phyloP scores from a whole-genome alignment of 2,888 invertebrate species.

The Drosophila kuntzei region DNA sequence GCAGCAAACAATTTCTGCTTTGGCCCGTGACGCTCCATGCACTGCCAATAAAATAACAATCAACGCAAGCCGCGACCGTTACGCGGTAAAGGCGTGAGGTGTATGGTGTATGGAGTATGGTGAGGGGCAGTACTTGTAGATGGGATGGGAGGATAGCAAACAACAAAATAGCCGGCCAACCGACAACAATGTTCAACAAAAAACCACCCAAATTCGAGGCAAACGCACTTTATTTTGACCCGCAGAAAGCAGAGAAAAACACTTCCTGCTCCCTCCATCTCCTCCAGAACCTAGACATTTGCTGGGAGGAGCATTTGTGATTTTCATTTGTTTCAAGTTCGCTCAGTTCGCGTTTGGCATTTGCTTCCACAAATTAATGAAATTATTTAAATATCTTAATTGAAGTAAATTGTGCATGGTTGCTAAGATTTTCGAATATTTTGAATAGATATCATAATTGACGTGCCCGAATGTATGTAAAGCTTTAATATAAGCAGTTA shows the following conservation, averaged over 20 bases:
- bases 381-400: slow-evolving; percentile 78
- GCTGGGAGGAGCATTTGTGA: slow-evolving; percentile 33
- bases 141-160: slow-evolving; percentile 2
- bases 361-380: slow-evolving; percentile 67
- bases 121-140: slow-evolving; percentile 12
- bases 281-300: background rate
- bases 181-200: slow-evolving; percentile 52
- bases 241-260: slow-evolving; percentile 22
- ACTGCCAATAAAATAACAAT: slow-evolving; percentile 77
- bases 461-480: background rate
- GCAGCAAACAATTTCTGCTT: slow-evolving; percentile 75
- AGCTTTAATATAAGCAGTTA: background rate
- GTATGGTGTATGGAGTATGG: too few relatives aligned
- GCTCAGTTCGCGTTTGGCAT: slow-evolving; percentile 43
- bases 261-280: background rate
- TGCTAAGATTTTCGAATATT: slow-evolving; percentile 14
- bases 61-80: slow-evolving; percentile 73
- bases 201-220: slow-evolving; percentile 29
- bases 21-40: slow-evolving; percentile 67
- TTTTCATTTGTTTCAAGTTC: slow-evolving; percentile 51
- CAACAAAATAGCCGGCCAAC: slow-evolving; percentile 29
- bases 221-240: slow-evolving; percentile 54
- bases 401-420: slow-evolving; percentile 65
- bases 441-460: slow-evolving; percentile 7
- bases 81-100: slow-evolving; percentile 44